Base-by-base conservation (phyloP, 2,113 vertebrate genomes). In the Scomber japonicus region DNA sequence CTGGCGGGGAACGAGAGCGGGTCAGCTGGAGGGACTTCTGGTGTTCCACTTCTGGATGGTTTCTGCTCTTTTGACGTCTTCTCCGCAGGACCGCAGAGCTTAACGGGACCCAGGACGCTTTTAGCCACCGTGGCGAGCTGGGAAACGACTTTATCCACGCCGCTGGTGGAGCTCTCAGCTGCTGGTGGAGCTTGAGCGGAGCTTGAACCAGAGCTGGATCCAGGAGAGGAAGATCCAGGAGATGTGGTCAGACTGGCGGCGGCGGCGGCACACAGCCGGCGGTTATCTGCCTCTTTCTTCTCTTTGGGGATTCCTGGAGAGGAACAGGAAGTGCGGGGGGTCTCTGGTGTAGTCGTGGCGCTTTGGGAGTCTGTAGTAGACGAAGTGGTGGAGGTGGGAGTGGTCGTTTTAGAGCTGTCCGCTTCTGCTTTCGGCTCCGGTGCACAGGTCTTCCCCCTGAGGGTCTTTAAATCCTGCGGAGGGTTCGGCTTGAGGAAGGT, bases 31-130 rank as follows among this genome's bases (percentile, higher is more conserved):
- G 46, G 71, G 85, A 84, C 84, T 59, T 81, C 86, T 2, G 81
- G 69, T 21, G 63, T 5, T 50, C 78, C 77, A 30, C 62, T 71
- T 40, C 63, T 71, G 35, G 80, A 51, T 4, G 77, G 76, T 68
- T 79, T 84, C 68, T 79, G 86, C 53, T 95, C 95, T 53, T 93
- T 95, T 54, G 61, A 64, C 63, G 83, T 71, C 84, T 84, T 93
- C 1, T 94, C 87, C 45, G 81, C 87, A 44, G 92, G 80, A 12
- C 87, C 17, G 17, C 79, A 93, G 50, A 96, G 94, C 76, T 95
- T 96, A 57, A 95, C 87, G 1, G 96, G 96, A 12, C 94, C 96
- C 30, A 96, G 61, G 17, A 95, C 75, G 0, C 94, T 96, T 73
- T 95, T 97, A 19, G 96, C 94, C 4, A 95, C 93, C 0, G 94